Conservation (phyloP, 2,888 invertebrate genomes). For the Drosophila multiciliata region DNA sequence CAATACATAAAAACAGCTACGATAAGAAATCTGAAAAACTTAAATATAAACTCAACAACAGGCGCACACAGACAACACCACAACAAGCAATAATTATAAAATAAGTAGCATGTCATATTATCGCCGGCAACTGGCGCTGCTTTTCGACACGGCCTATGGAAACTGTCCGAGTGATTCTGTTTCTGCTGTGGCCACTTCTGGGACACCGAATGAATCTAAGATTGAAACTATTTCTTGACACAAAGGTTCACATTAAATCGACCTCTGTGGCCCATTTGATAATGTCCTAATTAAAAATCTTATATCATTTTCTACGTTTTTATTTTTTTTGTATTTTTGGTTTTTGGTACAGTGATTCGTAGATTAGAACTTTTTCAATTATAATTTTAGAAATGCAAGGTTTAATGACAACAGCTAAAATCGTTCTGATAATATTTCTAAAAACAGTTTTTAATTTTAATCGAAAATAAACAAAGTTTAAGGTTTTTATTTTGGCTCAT, state of each 20-base stretch:
- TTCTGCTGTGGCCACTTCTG: not conserved
- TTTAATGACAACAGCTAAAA: not conserved
- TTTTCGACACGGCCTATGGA: conserved; percentile 59
- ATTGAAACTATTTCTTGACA: conserved; percentile 7
- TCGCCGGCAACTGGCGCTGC: conserved; percentile 50
- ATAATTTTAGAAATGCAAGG: not conserved
- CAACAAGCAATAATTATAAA: conserved; percentile 67
- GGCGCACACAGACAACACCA: conserved; percentile 2
- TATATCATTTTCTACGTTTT: conserved; percentile 6
- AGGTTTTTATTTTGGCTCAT: not conserved
- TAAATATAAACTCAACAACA: conserved; percentile 78
- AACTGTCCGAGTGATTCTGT: conserved; percentile 37
- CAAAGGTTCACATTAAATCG: conserved; percentile 23
- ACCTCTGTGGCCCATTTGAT: conserved; percentile 1
- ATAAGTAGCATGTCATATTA: conserved; percentile 72
- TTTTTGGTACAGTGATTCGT: not conserved
- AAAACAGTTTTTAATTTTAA: not conserved
- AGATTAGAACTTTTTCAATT: not conserved
- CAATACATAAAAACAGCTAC: conserved; percentile 83
- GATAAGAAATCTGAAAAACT: conserved; percentile 83
- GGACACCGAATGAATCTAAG: not conserved
- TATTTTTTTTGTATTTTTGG: not conserved
- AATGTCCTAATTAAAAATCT: conserved; percentile 12
- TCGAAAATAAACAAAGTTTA: not conserved
- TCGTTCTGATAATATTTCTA: not conserved